A percentile compares a stretch with the other conserved stretches of the same genome.
Conservation (phyloP, 2,888 invertebrate species). For the Actias luna region DNA sequence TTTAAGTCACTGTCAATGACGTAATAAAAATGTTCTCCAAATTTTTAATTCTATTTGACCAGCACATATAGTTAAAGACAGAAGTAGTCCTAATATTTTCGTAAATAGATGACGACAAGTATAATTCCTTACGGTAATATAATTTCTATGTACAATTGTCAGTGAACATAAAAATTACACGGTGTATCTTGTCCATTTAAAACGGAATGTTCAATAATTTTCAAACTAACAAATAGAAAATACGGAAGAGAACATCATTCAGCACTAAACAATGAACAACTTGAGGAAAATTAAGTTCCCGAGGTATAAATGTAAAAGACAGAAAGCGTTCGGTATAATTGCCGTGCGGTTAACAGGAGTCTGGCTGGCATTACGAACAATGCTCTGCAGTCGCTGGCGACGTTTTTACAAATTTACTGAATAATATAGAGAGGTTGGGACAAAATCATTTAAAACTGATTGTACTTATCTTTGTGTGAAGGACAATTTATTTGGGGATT, state of each 20-base stretch:
- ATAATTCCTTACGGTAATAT: background rate
- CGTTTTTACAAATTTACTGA: conserved; percentile 37
- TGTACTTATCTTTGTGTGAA: background rate
- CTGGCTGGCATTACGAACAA: conserved; percentile 18
- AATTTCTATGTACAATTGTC: background rate
- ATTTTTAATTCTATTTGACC: too few species aligned
- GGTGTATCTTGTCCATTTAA: background rate
- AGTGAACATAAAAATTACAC: background rate
- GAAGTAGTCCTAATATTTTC: too few species aligned
- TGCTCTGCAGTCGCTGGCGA: conserved; percentile 24
- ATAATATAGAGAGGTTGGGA: conserved; percentile 22
- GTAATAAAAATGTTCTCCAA: too few species aligned
- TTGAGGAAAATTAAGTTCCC: conserved; percentile 45
- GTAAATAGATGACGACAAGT: too few species aligned
- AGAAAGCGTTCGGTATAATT: conserved; percentile 45
- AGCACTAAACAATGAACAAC: conserved; percentile 41
- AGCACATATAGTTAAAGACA: too few species aligned
- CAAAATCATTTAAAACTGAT: background rate
- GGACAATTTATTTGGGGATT: background rate
- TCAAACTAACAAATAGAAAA: background rate
- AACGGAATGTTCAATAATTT: background rate
- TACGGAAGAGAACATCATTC: conserved; percentile 28
- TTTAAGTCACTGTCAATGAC: too few species aligned
- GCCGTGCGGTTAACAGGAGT: conserved; percentile 28
- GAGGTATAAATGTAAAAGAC: conserved; percentile 41